Evolutionary conservation across 2,888 invertebrate species (phyloP).

Genomic region (Acrobasis repandana): DNA sequence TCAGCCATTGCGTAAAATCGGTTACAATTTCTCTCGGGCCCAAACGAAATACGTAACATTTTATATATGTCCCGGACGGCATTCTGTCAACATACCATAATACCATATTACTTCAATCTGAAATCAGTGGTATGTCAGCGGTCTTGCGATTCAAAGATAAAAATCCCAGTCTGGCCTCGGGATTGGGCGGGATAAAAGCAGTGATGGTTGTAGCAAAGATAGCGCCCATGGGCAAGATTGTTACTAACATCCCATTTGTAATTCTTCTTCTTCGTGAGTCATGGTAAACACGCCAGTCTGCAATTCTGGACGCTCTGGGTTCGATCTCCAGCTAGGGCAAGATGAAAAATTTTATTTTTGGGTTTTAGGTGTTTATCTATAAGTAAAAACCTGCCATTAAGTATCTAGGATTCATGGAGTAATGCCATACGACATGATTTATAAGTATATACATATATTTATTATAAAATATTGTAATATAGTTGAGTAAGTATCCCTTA

Average conservation of each 20-base stretch:
- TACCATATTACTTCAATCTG: constrained; percentile 32
- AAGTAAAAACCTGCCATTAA: too few relatives aligned
- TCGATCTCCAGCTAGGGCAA: too few relatives aligned
- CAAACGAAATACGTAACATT: constrained; percentile 14
- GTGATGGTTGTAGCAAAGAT: constrained; percentile 73
- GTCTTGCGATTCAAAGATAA: constrained; percentile 52
- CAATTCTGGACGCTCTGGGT: too few relatives aligned
- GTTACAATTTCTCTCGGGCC: neutral
- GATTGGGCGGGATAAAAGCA: constrained; percentile 59
- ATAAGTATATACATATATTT: too few relatives aligned
- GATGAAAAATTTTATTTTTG: too few relatives aligned
- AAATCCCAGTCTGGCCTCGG: constrained; percentile 45
- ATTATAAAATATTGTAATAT: too few relatives aligned
- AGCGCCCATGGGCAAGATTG: constrained; percentile 64
- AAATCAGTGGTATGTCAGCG: constrained; percentile 44
- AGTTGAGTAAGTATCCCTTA: too few relatives aligned
- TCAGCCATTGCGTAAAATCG: neutral
- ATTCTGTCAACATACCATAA: constrained; percentile 25
- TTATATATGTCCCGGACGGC: constrained; percentile 6
- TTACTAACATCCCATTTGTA: constrained; percentile 38
- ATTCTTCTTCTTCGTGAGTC: neutral
- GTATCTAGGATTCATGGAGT: too few relatives aligned
- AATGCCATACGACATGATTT: too few relatives aligned
- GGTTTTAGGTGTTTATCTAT: too few relatives aligned
- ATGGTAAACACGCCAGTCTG: too few relatives aligned